Evolutionary conservation across 1,140 invertebrate genomes (phyloP).

Genomic region (Calephelis nemesis): DNA sequence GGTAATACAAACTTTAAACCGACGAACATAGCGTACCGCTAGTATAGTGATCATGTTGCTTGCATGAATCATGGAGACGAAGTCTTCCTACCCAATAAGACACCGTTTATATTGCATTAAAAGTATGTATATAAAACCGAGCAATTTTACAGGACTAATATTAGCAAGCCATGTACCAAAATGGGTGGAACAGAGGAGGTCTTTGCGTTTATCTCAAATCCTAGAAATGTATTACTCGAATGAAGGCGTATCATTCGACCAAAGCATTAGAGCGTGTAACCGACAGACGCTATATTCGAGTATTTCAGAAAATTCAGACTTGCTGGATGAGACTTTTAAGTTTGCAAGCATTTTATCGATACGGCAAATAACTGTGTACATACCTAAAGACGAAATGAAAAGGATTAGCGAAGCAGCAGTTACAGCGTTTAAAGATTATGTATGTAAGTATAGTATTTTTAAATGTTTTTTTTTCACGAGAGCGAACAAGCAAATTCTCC

Average conservation of each 20-base stretch:
- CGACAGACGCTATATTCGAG: constrained; percentile 73
- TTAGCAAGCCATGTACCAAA: constrained; percentile 78
- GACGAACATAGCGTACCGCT: too few relatives aligned
- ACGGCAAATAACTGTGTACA: constrained; percentile 64
- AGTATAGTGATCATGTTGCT: too few relatives aligned
- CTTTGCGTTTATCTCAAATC: constrained; percentile 82
- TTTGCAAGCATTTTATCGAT: constrained; percentile 68
- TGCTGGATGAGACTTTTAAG: constrained; percentile 61
- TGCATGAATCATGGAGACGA: too few relatives aligned
- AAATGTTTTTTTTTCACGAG: too few relatives aligned
- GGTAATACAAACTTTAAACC: too few relatives aligned
- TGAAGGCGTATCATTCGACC: constrained; percentile 80
- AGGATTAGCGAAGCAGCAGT: constrained; percentile 62
- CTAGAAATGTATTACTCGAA: constrained; percentile 86
- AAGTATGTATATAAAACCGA: too few relatives aligned
- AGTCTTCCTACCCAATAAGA: too few relatives aligned
- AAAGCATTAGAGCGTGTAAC: constrained; percentile 79
- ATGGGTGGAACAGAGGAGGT: constrained; percentile 74
- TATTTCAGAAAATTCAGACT: constrained; percentile 56
- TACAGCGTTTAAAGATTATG: constrained; percentile 63
- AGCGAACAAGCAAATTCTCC: too few relatives aligned
- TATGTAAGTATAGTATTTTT: constrained; percentile 55
- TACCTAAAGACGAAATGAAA: constrained; percentile 62
- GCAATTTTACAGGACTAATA: constrained; percentile 79
- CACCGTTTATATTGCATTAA: too few relatives aligned